Base-by-base conservation (phyloP, 2,113 vertebrate species). In the Protobothrops flavoviridis region DNA sequence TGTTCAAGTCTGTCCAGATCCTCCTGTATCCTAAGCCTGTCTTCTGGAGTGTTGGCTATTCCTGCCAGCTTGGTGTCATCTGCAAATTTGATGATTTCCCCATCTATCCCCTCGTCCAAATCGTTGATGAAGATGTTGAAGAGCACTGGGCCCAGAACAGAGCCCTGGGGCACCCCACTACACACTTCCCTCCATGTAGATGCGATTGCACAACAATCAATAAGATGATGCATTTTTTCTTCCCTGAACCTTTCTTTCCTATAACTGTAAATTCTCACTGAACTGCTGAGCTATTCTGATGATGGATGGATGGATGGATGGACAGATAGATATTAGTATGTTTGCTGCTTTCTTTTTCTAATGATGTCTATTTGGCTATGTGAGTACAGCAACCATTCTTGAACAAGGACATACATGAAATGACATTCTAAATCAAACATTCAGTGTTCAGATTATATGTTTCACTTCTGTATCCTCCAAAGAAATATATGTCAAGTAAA, bases 401-500 rank as follows among this genome's bases (percentile, higher is more conserved):
- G 26, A 87, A n/a, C 3, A 39, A 52, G 29, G 48, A 87, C 26
- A 87, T 15, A 53, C 5, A 87, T 26, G 13, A 17, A 20, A 87
- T 48, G 13, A 48, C 43, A 86, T 55, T 56, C 21, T 56, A 56
- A 89, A 53, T 90, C 85, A 39, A 89, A 69, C 87, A 87, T 45
- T 92, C 74, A 55, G 21, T 93, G 57, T 2, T 29, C 33, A 95
- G 88, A 94, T 85, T 3, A 81, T 69, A 69, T 20, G 74, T 55
- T 9, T 48, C 92, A 91, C 23, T 93, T 90, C 61, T 50, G 48
- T 48, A 57, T 57, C 87, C 93, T 3, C 85, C 29, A 64, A 61
- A 61, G 7, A 90, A 90, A 88, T 53, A 43, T 43, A 91, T 90
- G 64, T 89, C n/a, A 91, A 26, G 92, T 90, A 45, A 39, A 20